Percentiles rank a stretch among this genome's conserved stretches.
These are phyloP conservation scores for Alitta virens DNA, from an alignment of 2,888 invertebrate species.

Conservation along the genomic window DNA sequence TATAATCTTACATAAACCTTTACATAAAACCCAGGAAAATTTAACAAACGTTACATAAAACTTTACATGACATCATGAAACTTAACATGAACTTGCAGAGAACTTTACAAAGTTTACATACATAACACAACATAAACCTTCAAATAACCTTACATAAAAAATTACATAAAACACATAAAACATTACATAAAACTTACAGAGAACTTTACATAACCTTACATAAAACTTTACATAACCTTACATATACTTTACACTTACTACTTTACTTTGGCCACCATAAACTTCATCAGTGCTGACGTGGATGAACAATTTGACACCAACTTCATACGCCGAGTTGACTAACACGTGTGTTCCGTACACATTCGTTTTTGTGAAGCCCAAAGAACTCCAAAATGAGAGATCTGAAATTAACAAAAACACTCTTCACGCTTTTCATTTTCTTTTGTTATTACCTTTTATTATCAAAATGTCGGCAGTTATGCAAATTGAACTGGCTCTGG, in stretches of 20 bases:
- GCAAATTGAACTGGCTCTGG: too few species aligned
- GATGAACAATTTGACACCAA: conserved; percentile 31
- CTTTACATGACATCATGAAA: too few species aligned
- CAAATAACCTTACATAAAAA: not conserved
- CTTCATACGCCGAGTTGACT: conserved; percentile 31
- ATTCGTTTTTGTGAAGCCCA: conserved; percentile 35
- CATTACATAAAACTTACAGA: not conserved
- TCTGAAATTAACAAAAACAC: conserved; percentile 22
- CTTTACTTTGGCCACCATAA: conserved; percentile 41
- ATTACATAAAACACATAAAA: not conserved
- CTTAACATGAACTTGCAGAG: too few species aligned
- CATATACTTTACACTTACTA: not conserved
- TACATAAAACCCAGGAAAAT: too few species aligned
- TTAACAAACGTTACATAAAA: too few species aligned
- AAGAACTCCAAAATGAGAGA: conserved; percentile 33
- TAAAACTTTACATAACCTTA: not conserved
- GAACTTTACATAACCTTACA: not conserved
- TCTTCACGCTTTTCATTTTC: not conserved
- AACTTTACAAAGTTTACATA: not conserved
- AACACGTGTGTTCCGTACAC: conserved; percentile 36
- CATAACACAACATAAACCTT: not conserved
- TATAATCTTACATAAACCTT: too few species aligned
- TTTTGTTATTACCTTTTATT: too few species aligned
- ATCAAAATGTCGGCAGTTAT: too few species aligned
- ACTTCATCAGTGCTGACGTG: conserved; percentile 51